Conservation (phyloP, 2,113 vertebrate species). For the Phalacrocorax carbo region DNA sequence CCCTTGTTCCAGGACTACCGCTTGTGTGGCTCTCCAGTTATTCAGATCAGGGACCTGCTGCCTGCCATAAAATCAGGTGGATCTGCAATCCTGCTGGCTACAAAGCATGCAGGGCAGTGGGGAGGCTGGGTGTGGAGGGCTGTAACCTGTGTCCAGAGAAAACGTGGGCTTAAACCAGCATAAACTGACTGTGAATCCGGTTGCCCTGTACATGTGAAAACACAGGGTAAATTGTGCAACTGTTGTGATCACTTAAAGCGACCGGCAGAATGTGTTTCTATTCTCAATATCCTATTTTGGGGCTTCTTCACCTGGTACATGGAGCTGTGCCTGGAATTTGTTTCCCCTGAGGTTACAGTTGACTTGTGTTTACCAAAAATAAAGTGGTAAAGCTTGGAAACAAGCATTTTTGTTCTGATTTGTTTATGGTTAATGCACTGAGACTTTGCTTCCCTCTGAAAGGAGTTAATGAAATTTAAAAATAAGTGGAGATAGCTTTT, state of each 20-base stretch:
- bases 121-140: background rate
- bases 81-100: background rate
- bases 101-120: background rate
- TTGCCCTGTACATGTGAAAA: background rate
- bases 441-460: background rate
- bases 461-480: background rate
- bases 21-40: background rate
- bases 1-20: background rate
- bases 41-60: background rate
- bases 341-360: constrained; percentile 17
- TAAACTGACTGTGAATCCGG: background rate
- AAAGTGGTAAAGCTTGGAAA: background rate
- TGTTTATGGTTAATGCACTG: background rate
- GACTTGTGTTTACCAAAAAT: constrained; percentile 1
- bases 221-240: background rate
- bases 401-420: constrained; percentile 2
- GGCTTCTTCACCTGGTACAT: constrained; percentile 17
- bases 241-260: background rate
- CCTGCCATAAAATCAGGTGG: background rate
- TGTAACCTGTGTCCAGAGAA: background rate
- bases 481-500: background rate
- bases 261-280: background rate
- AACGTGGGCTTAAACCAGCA: accelerated
- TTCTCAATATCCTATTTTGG: constrained; percentile 1
- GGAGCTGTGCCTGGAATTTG: background rate